Percentiles rank a stretch among this genome's conserved stretches.
phyloP scores from a whole-genome alignment of 2,888 invertebrate species.

The Dioctria linearis region DNA sequence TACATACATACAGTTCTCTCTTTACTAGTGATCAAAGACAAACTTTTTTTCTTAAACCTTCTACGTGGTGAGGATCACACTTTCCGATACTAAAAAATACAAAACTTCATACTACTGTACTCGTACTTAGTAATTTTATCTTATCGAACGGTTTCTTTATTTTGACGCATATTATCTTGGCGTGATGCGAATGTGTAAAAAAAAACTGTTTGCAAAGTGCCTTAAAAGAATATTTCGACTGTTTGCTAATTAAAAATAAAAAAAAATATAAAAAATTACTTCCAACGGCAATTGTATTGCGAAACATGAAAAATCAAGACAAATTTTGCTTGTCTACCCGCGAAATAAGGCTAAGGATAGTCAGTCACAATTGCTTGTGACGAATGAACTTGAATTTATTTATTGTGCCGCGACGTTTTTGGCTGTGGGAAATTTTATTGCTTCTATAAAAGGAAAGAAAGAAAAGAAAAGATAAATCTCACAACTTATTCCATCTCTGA shows the following conservation, averaged over 20 bases:
- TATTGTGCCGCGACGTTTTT: neutral
- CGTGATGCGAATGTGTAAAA: neutral
- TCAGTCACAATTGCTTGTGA: too few relatives aligned
- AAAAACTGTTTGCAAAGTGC: constrained; percentile 28
- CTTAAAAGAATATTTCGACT: constrained; percentile 10
- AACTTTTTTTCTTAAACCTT: neutral
- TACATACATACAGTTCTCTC: neutral
- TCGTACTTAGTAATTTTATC: constrained; percentile 16
- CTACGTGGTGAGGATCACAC: constrained; percentile 8
- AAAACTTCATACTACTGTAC: neutral
- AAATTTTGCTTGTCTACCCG: constrained; percentile 13
- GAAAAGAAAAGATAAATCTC: too few relatives aligned
- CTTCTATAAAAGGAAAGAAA: too few relatives aligned
- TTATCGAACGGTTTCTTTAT: constrained; percentile 19
- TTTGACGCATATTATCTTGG: neutral
- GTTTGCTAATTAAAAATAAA: neutral
- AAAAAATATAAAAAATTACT: neutral
- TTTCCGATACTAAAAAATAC: neutral
- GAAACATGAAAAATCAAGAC: neutral
- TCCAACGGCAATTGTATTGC: constrained; percentile 4
- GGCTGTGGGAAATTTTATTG: too few relatives aligned
- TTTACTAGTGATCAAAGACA: neutral
- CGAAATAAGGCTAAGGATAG: constrained; percentile 36
- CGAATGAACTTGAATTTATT: neutral
- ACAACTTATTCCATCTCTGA: too few relatives aligned